Percentiles rank a stretch among this genome's conserved stretches.
Conservation (phyloP, 2,113 vertebrate genomes). For the Spheniscus mendiculus region DNA sequence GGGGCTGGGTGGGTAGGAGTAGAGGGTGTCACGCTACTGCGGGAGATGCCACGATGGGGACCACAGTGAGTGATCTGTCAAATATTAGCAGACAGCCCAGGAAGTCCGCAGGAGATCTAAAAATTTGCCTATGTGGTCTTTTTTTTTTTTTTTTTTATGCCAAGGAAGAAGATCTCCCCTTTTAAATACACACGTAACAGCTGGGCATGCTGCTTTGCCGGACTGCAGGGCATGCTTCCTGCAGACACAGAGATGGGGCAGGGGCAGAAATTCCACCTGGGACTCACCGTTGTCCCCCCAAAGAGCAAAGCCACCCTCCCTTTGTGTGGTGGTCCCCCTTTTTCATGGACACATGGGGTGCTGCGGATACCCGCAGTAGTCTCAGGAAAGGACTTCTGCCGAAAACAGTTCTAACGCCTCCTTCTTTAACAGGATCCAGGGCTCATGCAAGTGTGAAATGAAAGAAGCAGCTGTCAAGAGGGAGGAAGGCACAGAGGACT, state of each 20-base stretch:
- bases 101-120: neutral
- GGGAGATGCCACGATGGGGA: neutral
- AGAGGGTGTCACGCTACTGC: neutral
- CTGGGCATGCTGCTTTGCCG: neutral
- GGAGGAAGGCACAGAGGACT: neutral
- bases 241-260: neutral
- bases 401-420: neutral
- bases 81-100: neutral
- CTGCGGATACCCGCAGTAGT: neutral
- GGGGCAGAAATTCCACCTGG: neutral
- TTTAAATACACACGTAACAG: neutral
- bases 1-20: neutral
- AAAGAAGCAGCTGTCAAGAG: neutral
- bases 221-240: neutral
- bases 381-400: neutral
- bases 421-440: neutral
- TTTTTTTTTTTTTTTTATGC: neutral
- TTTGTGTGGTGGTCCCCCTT: neutral
- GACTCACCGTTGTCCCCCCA: neutral
- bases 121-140: neutral
- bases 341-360: neutral
- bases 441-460: neutral
- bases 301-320: neutral
- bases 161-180: neutral
- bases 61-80: neutral